Base-by-base conservation (phyloP, 2,888 invertebrate species). In the Gibbula magus region DNA sequence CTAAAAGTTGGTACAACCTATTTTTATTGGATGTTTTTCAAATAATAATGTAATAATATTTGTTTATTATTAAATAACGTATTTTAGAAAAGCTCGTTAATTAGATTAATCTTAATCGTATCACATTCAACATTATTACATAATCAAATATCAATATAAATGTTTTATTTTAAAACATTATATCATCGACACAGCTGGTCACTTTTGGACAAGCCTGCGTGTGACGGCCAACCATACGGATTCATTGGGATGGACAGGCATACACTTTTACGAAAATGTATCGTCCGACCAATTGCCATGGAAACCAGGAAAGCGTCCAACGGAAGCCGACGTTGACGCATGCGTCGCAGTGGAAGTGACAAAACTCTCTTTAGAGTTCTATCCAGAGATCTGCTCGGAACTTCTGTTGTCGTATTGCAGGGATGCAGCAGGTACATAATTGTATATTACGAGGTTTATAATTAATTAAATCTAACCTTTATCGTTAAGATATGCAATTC, bases 341-440 rank as follows among this genome's bases (percentile, higher is more conserved):
- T 70, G 70, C 20, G 35, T 70, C 20, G 70, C 70, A 10, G 39
- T 70, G n/a, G 70, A 70, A 39, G 70, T 70, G 35, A 70, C 70
- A 3, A 18, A 70, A n/a, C 35, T 70, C 32, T 35, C 70, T 10
- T 35, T 70, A 16, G 20, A 4, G 32, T 70, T 35, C 35, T 70
- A 70, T 35, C 70, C 35, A n/a, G 70, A 70, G 39, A 20, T 8
- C 20, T 70, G 70, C n/a, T 18, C 20, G 35, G 35, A 20, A n/a
- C 32, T 39, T 10, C 32, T 70, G n/a, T 70, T 70, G 4, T 70
- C 70, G 3, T 39, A 70, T 20, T 70, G 70, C 25, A 20, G 39
- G 18, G 3, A 35, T 16, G 39, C n/a, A 20, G 35, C 29, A 7
- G 70, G 70, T 70, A 39, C 1, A 45, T 45, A 4, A 8, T 45